Evolutionary conservation across 2,113 vertebrate species (phyloP).

Genomic region (Mesembrinibis cayennensis): DNA sequence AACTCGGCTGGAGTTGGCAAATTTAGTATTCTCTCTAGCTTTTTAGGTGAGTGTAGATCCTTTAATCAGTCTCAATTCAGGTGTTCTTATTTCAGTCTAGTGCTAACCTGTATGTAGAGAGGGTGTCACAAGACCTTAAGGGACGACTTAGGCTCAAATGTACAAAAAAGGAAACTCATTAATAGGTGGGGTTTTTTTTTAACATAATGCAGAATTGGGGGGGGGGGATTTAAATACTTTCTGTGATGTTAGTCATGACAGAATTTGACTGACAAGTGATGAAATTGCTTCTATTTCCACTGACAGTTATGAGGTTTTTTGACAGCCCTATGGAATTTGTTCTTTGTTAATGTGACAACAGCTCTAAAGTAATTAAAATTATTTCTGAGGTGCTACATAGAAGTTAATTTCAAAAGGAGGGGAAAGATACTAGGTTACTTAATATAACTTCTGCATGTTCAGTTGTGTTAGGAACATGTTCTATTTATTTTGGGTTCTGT

Average conservation of each 20-base stretch:
- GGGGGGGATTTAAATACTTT: neutral
- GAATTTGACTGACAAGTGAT: neutral
- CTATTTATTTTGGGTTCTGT: neutral
- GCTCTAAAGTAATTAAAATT: neutral
- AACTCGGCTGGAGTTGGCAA: neutral
- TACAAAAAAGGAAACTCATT: neutral
- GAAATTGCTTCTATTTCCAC: neutral
- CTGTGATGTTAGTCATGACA: neutral
- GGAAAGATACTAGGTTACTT: neutral
- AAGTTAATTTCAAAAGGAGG: neutral
- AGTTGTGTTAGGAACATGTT: neutral
- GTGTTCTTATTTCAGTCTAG: neutral
- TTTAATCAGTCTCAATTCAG: neutral
- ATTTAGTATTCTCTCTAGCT: neutral
- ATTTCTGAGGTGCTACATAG: neutral
- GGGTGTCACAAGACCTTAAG: neutral
- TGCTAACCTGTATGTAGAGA: neutral
- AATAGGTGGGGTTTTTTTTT: neutral
- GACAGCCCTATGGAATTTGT: neutral
- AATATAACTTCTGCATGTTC: neutral
- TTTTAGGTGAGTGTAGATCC: neutral
- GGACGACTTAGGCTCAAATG: neutral
- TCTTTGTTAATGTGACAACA: conserved; percentile 20
- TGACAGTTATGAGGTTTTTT: neutral
- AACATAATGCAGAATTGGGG: neutral